Base-by-base conservation (phyloP, 2,888 invertebrate species). In the Xestobium rufovillosum region DNA sequence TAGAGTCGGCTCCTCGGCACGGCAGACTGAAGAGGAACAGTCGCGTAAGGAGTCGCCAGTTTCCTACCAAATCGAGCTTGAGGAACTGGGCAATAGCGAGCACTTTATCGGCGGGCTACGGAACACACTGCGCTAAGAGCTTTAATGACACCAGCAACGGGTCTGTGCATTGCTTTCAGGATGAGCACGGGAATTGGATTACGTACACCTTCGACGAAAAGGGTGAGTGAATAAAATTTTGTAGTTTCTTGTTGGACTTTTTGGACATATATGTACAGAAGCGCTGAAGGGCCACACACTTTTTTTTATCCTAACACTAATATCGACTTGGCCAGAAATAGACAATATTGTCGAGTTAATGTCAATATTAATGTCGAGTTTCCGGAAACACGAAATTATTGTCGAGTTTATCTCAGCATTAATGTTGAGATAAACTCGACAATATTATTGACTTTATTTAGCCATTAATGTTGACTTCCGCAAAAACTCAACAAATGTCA, bases 191-290 rank as follows among this genome's bases (percentile, higher is more conserved):
- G 26, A 83, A 86, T 53, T 89, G 88, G 85, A 76, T 86, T 66
- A 84, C 87, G 0, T 85, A 85, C 53, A 85, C 87, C 0, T 90
- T 91, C 58, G 85, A 88, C 51, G 85, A 86, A 52, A 82, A 81
- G 49, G 79, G 80, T 73, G 1, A 75, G 76, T 50, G 45, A 45
- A 46, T 45, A 11, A 11, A n/a, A n/a, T n/a, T n/a, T n/a, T n/a
- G n/a, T n/a, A 9, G n/a, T n/a, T n/a, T n/a, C n/a, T 16, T 36
- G n/a, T 25, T 25, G n/a, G 11, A 25, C 26, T 10, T 25, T 25
- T 25, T 2, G n/a, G 11, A n/a, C n/a, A n/a, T n/a, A n/a, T n/a
- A n/a, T n/a, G n/a, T n/a, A n/a, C n/a, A n/a, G n/a, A n/a, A n/a
- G n/a, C n/a, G n/a, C n/a, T n/a, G n/a, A n/a, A n/a, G n/a, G n/a